phyloP scores from a whole-genome alignment of 2,888 invertebrate species.

The Troides helena region DNA sequence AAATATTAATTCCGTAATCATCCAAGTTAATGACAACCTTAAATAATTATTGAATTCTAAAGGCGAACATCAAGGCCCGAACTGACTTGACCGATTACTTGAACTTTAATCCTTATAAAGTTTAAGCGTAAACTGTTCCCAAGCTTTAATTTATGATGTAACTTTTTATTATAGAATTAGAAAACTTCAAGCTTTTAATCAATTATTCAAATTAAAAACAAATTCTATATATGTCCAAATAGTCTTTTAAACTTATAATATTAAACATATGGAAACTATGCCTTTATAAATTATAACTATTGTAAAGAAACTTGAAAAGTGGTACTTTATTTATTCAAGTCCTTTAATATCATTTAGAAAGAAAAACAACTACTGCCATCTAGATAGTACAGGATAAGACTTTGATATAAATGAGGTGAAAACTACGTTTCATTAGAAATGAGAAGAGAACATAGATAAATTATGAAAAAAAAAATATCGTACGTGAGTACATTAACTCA shows the following conservation, averaged over 20 bases:
- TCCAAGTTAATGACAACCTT: slow-evolving; percentile 30
- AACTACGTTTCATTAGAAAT: neutral
- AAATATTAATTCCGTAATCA: slow-evolving; percentile 28
- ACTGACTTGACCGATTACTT: slow-evolving; percentile 22
- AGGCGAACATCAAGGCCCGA: slow-evolving; percentile 18
- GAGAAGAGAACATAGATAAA: neutral
- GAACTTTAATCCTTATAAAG: slow-evolving; percentile 23
- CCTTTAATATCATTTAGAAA: too few relatives aligned
- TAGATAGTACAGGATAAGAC: too few relatives aligned
- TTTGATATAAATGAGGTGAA: neutral
- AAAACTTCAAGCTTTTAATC: neutral
- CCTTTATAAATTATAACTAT: neutral
- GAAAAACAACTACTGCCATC: too few relatives aligned
- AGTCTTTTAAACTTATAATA: too few relatives aligned
- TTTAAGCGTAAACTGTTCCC: slow-evolving; percentile 19
- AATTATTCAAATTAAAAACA: neutral
- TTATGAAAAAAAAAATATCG: neutral
- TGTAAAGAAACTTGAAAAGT: too few relatives aligned
- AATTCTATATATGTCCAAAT: neutral
- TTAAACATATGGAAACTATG: neutral
- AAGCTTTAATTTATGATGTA: slow-evolving; percentile 18
- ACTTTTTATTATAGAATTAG: neutral
- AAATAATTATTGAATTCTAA: slow-evolving; percentile 29
- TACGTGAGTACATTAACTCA: neutral
- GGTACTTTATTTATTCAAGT: too few relatives aligned